Conservation (phyloP, 1,140 invertebrate species). For the Drosophila kurseongensis region DNA sequence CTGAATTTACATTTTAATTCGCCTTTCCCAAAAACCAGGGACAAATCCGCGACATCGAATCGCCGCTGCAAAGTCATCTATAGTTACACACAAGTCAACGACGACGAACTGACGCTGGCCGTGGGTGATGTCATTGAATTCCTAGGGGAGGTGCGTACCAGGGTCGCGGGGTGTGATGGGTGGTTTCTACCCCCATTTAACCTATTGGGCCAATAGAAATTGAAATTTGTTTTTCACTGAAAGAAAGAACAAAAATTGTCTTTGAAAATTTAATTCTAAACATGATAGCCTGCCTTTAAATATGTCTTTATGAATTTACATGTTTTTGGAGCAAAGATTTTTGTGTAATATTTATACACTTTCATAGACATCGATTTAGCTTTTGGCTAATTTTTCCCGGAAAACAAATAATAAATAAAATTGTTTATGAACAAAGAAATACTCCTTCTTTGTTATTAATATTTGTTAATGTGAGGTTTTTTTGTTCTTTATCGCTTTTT, state of each 20-base stretch:
- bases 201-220: constrained; percentile 73
- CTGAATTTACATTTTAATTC: constrained; percentile 30
- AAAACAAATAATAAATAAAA: too few species aligned
- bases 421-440: too few species aligned
- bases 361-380: too few species aligned
- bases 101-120: constrained; percentile 94
- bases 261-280: too few species aligned
- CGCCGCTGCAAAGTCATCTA: constrained; percentile 93
- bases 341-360: too few species aligned
- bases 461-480: too few species aligned
- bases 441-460: too few species aligned
- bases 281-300: too few species aligned
- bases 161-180: constrained; percentile 4
- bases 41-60: constrained; percentile 85
- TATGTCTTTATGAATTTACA: too few species aligned
- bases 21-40: constrained; percentile 63
- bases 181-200: constrained; percentile 68
- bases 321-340: too few species aligned
- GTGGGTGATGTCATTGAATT: constrained; percentile 95
- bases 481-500: too few species aligned
- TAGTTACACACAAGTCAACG: constrained; percentile 95
- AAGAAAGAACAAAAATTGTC: constrained; percentile 12
- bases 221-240: constrained; percentile 41
- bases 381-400: too few species aligned
- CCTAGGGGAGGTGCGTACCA: constrained; percentile 90